Evolutionary conservation across 2,888 invertebrate species (phyloP).

Genomic region (Pinctada fucata): DNA sequence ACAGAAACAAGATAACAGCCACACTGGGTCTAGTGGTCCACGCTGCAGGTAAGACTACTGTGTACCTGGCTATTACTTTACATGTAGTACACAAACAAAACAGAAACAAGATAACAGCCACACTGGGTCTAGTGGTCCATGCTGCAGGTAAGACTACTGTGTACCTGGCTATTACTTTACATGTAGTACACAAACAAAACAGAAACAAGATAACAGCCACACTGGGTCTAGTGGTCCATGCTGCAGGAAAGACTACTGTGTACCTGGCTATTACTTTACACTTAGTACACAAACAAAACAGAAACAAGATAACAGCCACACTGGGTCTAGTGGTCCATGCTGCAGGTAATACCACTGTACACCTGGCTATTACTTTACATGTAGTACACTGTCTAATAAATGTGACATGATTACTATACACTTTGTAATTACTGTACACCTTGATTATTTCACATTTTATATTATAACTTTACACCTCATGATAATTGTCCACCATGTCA

Average conservation of each 20-base stretch:
- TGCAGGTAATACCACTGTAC: background rate
- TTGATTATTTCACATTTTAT: too few relatives aligned
- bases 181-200: slow-evolving; percentile 55
- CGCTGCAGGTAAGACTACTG: slow-evolving; percentile 79
- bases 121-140: slow-evolving; percentile 97
- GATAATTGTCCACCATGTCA: too few relatives aligned
- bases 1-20: slow-evolving; percentile 85
- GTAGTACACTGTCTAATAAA: too few relatives aligned
- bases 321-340: slow-evolving; percentile 98
- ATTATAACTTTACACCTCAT: too few relatives aligned
- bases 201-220: slow-evolving; percentile 89
- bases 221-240: slow-evolving; percentile 97
- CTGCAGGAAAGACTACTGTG: slow-evolving; percentile 74
- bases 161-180: background rate
- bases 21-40: slow-evolving; percentile 98
- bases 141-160: slow-evolving; percentile 78
- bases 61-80: background rate
- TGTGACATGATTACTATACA: too few relatives aligned
- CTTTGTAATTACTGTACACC: too few relatives aligned
- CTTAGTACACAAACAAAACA: slow-evolving; percentile 56
- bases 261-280: background rate
- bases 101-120: slow-evolving; percentile 87
- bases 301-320: slow-evolving; percentile 89
- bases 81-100: slow-evolving; percentile 54
- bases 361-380: too few relatives aligned